Base-by-base conservation (phyloP, 2,113 vertebrate species). In the Cephalopterus ornatus region DNA sequence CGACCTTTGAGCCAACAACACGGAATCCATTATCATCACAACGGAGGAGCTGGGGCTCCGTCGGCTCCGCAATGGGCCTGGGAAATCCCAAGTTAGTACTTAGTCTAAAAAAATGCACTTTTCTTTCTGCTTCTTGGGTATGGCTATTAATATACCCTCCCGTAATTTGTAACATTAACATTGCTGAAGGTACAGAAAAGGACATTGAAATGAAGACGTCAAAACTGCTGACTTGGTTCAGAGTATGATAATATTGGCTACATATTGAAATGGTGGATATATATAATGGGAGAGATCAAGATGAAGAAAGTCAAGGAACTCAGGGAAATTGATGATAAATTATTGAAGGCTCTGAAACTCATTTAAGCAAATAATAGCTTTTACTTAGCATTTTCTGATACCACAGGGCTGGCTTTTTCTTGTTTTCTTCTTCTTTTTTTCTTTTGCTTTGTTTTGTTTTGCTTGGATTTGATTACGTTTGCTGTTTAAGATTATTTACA, bases 21-120 rank as follows among this genome's bases (percentile, higher is more conserved):
- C 97, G 95, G 99, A 99, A 99, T 98, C 98, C 98, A 99, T 99
- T 99, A 99, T 99, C 99, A 99, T 99, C 98, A 99, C 99, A 99
- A 99, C 98, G 98, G 98, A 98, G 98, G 97, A 98, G 98, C 98
- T 70, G 86, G 97, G 98, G 98, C 98, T 98, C 93, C 93, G 97
- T 97, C 97, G 95, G 98, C 98, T 98, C 98, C 97, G 97, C 98
- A 98, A 98, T 98, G 98, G 98, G 98, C 97, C 97, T 63, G 82
- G 98, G 98, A 98, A 99, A 99, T 99, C 98, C 98, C 98, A 98
- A 98, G 98, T 98, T 98, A 98, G 98, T 98, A 98, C 98, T 98
- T 98, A 98, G 98, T 97, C 96, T 96, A 97, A 98, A 97, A 98
- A 98, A 97, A 97, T 97, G 97, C 98, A 97, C 96, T 98, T 98